A percentile compares a stretch with the other conserved stretches of the same genome.
phyloP scores from a whole-genome alignment of 2,797 vertebrate species.

The Prunella strophiata region DNA sequence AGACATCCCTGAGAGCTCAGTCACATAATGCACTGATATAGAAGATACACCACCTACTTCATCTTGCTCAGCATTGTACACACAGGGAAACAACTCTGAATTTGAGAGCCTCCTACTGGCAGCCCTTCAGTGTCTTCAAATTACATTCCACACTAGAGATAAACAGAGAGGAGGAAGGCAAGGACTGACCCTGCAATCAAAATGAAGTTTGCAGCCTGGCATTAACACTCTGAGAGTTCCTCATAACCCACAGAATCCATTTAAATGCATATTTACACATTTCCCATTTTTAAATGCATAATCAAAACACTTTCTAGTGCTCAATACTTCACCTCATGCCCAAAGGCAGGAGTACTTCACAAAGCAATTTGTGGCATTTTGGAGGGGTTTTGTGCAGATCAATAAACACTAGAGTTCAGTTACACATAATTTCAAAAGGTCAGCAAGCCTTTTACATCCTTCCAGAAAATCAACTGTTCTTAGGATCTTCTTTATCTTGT shows the following conservation, averaged over 20 bases:
- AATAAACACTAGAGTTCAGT: background rate
- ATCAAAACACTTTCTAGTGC: background rate
- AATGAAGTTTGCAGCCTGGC: background rate
- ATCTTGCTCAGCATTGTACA: background rate
- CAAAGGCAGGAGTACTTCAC: background rate
- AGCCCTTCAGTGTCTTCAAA: background rate
- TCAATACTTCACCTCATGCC: background rate
- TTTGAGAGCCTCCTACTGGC: background rate
- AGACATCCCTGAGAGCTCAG: background rate
- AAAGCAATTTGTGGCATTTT: background rate
- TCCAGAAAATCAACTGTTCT: background rate
- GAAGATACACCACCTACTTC: background rate
- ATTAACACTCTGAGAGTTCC: background rate
- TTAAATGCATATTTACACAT: background rate
- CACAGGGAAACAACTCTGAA: background rate
- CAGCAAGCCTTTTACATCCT: background rate
- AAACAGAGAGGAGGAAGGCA: background rate
- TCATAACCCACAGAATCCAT: background rate
- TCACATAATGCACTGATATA: background rate
- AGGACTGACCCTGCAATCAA: background rate
- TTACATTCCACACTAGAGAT: background rate
- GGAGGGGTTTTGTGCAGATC: background rate
- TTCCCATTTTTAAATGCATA: background rate
- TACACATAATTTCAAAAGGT: conserved; percentile 14
- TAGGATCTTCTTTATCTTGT: background rate